These are phyloP conservation scores for Pterophyllum scalare DNA, from an alignment of 2,113 vertebrate genomes.

Conservation along the genomic window DNA sequence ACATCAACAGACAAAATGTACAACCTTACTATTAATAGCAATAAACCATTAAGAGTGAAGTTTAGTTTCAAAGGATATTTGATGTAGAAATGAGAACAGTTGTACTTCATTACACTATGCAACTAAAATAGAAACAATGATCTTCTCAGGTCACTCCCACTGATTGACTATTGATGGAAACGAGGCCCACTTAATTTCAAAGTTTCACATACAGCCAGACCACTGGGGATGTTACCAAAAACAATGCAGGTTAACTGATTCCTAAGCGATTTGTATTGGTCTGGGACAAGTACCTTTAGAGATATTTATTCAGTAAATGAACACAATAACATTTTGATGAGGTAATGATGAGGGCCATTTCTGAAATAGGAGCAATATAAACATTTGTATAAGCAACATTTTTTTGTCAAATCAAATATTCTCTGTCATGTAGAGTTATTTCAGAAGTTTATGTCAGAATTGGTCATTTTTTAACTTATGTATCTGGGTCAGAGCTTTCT, in stretches of 20 bases:
- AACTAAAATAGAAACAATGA: conserved; percentile 26
- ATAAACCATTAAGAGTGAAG: background rate
- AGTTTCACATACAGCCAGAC: conserved; percentile 35
- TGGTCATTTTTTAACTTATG: too few species aligned
- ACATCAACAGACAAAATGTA: background rate
- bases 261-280: conserved; percentile 29
- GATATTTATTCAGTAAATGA: conserved; percentile 17
- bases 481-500: too few species aligned
- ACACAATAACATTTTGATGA: background rate
- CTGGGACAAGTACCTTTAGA: conserved; percentile 24
- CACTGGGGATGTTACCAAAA: conserved; percentile 35
- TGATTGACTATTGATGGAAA: conserved; percentile 43
- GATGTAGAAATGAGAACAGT: background rate
- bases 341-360: background rate
- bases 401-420: too few species aligned
- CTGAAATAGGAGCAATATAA: background rate
- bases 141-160: conserved; percentile 45
- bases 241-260: conserved; percentile 58
- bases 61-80: background rate
- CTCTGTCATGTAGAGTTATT: too few species aligned
- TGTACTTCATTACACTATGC: background rate
- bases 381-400: background rate
- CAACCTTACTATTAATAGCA: background rate
- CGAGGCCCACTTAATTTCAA: background rate
- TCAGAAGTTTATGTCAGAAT: too few species aligned